Evolutionary conservation across 2,888 invertebrate species (phyloP), one percentile per base, ranked within the genome.

Genomic region (Adela reaumurella): DNA sequence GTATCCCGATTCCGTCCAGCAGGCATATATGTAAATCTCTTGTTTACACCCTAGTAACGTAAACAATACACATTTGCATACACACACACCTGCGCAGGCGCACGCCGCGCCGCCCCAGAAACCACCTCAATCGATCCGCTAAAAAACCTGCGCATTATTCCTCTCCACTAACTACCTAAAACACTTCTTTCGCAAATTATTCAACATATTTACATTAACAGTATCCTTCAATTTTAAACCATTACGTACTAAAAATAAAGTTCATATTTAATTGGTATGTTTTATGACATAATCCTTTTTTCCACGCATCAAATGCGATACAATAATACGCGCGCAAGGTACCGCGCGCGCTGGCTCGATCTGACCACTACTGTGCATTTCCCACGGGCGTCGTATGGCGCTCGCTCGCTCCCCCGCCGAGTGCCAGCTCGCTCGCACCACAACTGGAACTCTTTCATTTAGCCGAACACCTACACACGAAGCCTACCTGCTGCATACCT

Each of bases 351-450:
- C 74, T 73, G 65, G 65, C 68, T 73, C 70, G 72, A 70, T 76
- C 77, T 74, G 78, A 74, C 78, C 78, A 78, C 80, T 80, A 77
- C 80, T 79, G 80, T 80, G 77, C 79, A 80, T 74, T 80, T 80
- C 79, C 80, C 80, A 80, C 80, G 80, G 73, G 71, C 70, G 70
- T 68, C 65, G 65, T 65, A 62, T 60, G 63, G 56, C 52, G 56
- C 64, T 54, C 58, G 60, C 56, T 62, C 60, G 54, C 55, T 78
- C 65, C 48, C 59, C 60, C 65, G 51, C 60, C 68, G 69, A 69
- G 67, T 67, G 53, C 51, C 54, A 61, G 76, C 74, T 56, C 66
- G 44, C 28, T 77, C 59, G 17, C 58, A 54, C 76, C 70, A 73
- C 74, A 74, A 77, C 74, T 71, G 76, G 71, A 69, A 74, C 71